Base-by-base conservation (phyloP, 1,140 invertebrate genomes). In the Bemisia tabaci region DNA sequence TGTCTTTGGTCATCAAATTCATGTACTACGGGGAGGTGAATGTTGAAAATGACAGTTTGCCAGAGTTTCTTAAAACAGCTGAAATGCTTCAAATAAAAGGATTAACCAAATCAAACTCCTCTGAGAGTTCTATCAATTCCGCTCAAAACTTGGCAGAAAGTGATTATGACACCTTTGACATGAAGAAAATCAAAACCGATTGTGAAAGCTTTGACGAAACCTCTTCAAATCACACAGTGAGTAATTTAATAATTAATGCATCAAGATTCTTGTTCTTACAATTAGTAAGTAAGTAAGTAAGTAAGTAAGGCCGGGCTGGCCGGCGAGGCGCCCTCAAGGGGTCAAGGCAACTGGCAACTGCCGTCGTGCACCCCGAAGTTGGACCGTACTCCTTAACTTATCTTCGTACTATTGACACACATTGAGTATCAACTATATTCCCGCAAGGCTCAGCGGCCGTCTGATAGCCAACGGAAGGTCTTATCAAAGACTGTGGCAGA, bases 1-100 rank as follows among this genome's bases (percentile, higher is more conserved):
- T 92, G 67, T 83, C 85, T 71, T 86, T 88, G 69, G 82, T 92
- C 39, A 77, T 91, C 68, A 86, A 90, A 74, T 91, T 91, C 75
- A 90, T 91, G 85, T 93, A 93, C 74, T 82, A 86, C 75, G 92
- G 92, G 65, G 91, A 94, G 79, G 92, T 95, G 11, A 93, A 93
- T 76, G 90, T 95, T 65, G 87, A 90, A 70, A 89, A 94, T 76
- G 89, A 91, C 68, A 90, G 93, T 73, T 78, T 95, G 71, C 84
- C 90, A 71, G 87, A 89, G 17, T 91, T 95, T 80, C 78, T 95
- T 67, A 85, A 90, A 73, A 94, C 91, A 67, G 92, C 92, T 60
- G 91, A 94, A 77, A 81, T 91, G 70, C 80, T 94, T 71, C 88
- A 93, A 80, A 90, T 94, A 70, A 89, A 91, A 78, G 92, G 91